A percentile compares a stretch with the other conserved stretches of the same genome.
Evolutionary conservation across 2,797 vertebrate genomes (phyloP).

Genomic region (Notolepis coatsorum): DNA sequence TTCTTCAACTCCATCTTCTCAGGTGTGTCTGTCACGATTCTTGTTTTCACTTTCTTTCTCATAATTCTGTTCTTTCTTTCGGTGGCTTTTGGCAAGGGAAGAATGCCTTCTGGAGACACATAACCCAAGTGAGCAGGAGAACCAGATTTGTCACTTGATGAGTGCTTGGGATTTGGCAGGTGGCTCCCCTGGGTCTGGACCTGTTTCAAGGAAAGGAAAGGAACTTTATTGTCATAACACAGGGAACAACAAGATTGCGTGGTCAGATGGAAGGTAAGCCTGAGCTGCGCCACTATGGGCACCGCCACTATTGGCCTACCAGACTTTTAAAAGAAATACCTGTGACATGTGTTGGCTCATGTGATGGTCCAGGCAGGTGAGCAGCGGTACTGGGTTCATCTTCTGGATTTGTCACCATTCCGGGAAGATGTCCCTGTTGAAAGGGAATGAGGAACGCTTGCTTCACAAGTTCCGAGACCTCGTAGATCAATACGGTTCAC

Average conservation of each 20-base stretch:
- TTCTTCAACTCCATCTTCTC: constrained; percentile 22
- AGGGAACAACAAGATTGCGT: no score
- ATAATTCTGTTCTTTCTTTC: constrained; percentile 8
- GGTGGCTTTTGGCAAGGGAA: constrained; percentile 13
- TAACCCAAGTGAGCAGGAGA: constrained; percentile 20
- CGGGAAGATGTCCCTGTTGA: constrained; percentile 38
- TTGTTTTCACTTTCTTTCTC: constrained; percentile 24
- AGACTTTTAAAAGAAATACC: no score
- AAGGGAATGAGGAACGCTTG: constrained; percentile 20
- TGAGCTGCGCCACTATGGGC: no score
- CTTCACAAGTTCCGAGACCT: constrained; percentile 22
- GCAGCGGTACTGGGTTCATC: constrained; percentile 18
- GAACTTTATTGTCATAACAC: no score
- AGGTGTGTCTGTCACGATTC: constrained; percentile 23
- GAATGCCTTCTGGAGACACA: constrained; percentile 20
- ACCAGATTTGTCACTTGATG: constrained; percentile 15
- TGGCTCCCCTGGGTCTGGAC: constrained; percentile 21
- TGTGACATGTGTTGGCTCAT: constrained; percentile 21
- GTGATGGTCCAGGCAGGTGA: constrained; percentile 23
- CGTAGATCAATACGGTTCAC: constrained; percentile 19
- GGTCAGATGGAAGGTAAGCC: no score
- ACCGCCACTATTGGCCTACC: no score
- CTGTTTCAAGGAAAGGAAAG: constrained; percentile 22
- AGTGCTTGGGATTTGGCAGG: constrained; percentile 18
- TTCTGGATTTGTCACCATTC: constrained; percentile 29